Evolutionary conservation across 2,888 invertebrate species (phyloP).

Genomic region (Hyposoter didymator): DNA sequence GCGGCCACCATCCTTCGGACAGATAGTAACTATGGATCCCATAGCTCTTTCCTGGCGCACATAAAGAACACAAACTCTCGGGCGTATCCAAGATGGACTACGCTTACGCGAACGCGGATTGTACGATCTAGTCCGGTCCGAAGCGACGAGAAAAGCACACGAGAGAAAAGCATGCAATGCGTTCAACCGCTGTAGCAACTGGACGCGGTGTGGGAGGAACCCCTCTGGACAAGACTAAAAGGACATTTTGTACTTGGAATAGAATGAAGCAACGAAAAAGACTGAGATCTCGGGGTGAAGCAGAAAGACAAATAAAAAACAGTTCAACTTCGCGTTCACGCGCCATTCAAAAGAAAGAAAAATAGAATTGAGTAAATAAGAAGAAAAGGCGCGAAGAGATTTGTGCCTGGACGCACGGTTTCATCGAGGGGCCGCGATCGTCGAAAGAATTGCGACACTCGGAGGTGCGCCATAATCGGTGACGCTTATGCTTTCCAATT

Average conservation of each 20-base stretch:
- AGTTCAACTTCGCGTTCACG: conserved; percentile 56
- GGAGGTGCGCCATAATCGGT: conserved; percentile 24
- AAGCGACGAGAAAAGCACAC: conserved; percentile 55
- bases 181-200: conserved; percentile 52
- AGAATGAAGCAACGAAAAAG: conserved; percentile 54
- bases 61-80: conserved; percentile 80
- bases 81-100: conserved; percentile 81
- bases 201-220: conserved; percentile 61
- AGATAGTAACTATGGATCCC: conserved; percentile 77
- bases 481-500: background rate
- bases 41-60: conserved; percentile 78
- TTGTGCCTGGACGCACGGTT: conserved; percentile 73
- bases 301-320: conserved; percentile 57
- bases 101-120: conserved; percentile 78
- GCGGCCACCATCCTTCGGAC: conserved; percentile 71
- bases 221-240: conserved; percentile 43
- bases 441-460: conserved; percentile 77
- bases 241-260: conserved; percentile 55
- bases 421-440: conserved; percentile 75
- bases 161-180: conserved; percentile 63
- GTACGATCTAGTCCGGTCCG: conserved; percentile 61
- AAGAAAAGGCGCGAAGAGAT: conserved; percentile 72
- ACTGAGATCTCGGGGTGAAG: conserved; percentile 16
- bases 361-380: conserved; percentile 38
- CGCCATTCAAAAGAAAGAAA: conserved; percentile 58